phyloP scores from a whole-genome alignment of 2,113 vertebrate species.

The Myxocyprinus asiaticus region DNA sequence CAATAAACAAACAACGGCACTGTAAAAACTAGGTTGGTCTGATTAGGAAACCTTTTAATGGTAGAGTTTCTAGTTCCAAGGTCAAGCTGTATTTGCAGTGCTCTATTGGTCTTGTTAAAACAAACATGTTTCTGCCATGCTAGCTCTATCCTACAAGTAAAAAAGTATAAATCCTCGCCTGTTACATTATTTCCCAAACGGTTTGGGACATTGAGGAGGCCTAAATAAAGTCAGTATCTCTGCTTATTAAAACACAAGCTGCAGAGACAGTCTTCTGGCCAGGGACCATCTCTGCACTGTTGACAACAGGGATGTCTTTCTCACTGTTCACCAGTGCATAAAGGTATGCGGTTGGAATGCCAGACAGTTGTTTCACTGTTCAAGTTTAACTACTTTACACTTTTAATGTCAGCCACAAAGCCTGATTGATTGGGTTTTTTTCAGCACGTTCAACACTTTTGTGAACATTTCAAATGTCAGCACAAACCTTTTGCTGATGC shows the following conservation, averaged over 20 bases:
- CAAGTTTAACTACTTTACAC: constrained; percentile 36
- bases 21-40: constrained; percentile 10
- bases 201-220: background rate
- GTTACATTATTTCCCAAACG: background rate
- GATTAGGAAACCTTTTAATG: constrained; percentile 16
- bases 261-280: constrained; percentile 23
- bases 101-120: constrained; percentile 4
- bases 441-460: no score
- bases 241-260: background rate
- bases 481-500: no score
- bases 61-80: constrained; percentile 11
- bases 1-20: background rate
- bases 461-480: no score
- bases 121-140: background rate
- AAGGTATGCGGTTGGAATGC: constrained; percentile 38
- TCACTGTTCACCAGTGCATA: constrained; percentile 67
- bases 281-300: constrained; percentile 57
- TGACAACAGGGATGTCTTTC: constrained; percentile 62
- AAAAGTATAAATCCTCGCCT: no score
- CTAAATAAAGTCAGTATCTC: background rate
- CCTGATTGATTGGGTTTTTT: background rate
- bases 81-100: constrained; percentile 8
- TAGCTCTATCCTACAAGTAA: background rate
- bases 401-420: background rate
- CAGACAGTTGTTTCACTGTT: constrained; percentile 6